Evolutionary conservation across 1,140 invertebrate species (phyloP).

Genomic region (Brachionus sp.): DNA sequence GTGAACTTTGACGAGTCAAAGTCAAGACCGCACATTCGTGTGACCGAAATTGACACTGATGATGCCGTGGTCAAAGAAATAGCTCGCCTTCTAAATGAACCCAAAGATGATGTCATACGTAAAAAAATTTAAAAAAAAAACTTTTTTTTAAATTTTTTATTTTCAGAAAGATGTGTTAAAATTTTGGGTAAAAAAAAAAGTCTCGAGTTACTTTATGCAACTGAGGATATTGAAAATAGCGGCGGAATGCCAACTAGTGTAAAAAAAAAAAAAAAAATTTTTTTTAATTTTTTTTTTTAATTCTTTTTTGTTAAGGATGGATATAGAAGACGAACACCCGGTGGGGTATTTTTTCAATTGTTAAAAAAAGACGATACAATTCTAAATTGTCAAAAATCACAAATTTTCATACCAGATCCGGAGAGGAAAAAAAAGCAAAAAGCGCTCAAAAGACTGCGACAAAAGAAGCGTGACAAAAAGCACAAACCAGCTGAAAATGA

Average conservation of each 20-base stretch:
- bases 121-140: conserved; percentile 47
- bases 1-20: conserved; percentile 38
- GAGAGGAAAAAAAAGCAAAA: conserved; percentile 20
- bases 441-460: not conserved
- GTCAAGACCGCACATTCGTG: conserved; percentile 44
- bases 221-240: conserved; percentile 72
- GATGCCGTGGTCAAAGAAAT: conserved; percentile 48
- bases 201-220: conserved; percentile 72
- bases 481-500: not conserved
- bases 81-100: conserved; percentile 49
- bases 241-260: conserved; percentile 78
- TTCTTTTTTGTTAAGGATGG: conserved; percentile 70
- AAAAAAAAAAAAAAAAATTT: conserved; percentile 48
- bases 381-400: conserved; percentile 18
- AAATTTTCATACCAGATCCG: conserved; percentile 36
- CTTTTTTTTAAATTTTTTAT: conserved; percentile 48
- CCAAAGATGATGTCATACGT: conserved; percentile 52
- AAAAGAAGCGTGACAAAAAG: not conserved
- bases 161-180: conserved; percentile 69
- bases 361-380: conserved; percentile 67
- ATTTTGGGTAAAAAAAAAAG: conserved; percentile 70
- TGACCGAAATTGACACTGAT: conserved; percentile 47
- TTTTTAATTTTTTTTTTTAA: not conserved
- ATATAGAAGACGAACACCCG: conserved; percentile 72
- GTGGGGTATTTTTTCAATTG: conserved; percentile 76